Evolutionary conservation across 2,797 vertebrate species (phyloP), one percentile per base, ranked within the genome.

Genomic region (Macrochelys suwanniensis): DNA sequence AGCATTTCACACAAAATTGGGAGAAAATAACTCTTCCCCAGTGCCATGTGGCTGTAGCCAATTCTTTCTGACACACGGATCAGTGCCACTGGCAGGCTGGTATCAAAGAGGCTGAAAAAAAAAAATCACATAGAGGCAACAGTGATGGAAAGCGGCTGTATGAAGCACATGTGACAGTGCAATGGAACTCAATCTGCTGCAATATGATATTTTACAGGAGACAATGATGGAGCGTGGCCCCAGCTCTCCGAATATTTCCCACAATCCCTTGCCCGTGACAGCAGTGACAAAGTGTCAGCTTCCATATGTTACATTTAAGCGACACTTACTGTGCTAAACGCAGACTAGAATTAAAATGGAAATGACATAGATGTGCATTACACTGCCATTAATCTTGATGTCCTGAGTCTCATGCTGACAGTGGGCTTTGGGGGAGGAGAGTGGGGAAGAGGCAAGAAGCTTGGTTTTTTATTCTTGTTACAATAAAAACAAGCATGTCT

Each of bases 331-430:
- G 89, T 80, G 77, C 89, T 96, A 96, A 97, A 95, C 0, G 3
- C 92, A 94, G 96, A 96, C 96, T 96, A 97, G 92, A 97, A 97
- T 97, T 87, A 96, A 97, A 97, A 97, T 95, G 96, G 88, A 94
- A 97, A 92, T 86, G 94, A 97, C 95, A 97, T 85, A 93, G 89
- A 84, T 25, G 87, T 96, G 94, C 87, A 94, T 92, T 96, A 97
- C 91, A 95, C 94, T 97, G 95, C 95, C 92, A 92, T 97, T 97
- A 97, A 96, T 96, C 93, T 93, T 96, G 89, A 94, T 92, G 95
- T 31, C 79, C 88, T 54, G 3, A 5, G 7, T 92, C 97, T 96
- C 92, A 65, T 78, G 85, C 71, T 97, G 96, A 96, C 93, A 95
- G 91, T 49, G 91, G 79, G 93, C 85, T 95, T 95, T 84, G 74